Conservation (phyloP, 2,113 vertebrate genomes). For the Xerus inauris region DNA sequence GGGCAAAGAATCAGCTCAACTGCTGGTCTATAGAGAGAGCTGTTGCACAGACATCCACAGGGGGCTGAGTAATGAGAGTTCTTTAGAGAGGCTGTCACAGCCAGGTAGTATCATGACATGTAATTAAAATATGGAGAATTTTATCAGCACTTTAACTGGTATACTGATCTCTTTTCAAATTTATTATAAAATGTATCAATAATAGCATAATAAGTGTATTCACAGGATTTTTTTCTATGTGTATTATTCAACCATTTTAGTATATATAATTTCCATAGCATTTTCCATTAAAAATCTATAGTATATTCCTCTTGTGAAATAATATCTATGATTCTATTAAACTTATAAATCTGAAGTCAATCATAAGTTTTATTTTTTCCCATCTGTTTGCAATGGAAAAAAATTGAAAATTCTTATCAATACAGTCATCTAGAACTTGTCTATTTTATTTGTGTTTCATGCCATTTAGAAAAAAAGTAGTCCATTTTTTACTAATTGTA, state of each 20-base stretch:
- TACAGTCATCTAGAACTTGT: neutral
- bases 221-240: neutral
- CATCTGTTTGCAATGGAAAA: neutral
- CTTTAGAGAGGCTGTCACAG: neutral
- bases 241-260: neutral
- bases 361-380: neutral
- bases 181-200: neutral
- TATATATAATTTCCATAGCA: neutral
- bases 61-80: neutral
- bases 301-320: neutral
- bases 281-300: neutral
- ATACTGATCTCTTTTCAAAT: neutral
- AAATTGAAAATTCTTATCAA: neutral
- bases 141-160: neutral
- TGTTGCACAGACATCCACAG: neutral
- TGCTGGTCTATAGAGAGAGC: neutral
- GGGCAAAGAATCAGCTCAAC: neutral
- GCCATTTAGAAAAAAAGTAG: neutral
- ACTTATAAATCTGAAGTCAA: neutral
- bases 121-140: neutral
- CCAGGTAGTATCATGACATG: neutral
- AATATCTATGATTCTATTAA: neutral
- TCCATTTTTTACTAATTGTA: neutral
- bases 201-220: neutral
- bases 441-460: neutral